These are phyloP conservation scores for Oscheius sp. DNA, from an alignment of 2,888 invertebrate genomes.

Conservation along the genomic window DNA sequence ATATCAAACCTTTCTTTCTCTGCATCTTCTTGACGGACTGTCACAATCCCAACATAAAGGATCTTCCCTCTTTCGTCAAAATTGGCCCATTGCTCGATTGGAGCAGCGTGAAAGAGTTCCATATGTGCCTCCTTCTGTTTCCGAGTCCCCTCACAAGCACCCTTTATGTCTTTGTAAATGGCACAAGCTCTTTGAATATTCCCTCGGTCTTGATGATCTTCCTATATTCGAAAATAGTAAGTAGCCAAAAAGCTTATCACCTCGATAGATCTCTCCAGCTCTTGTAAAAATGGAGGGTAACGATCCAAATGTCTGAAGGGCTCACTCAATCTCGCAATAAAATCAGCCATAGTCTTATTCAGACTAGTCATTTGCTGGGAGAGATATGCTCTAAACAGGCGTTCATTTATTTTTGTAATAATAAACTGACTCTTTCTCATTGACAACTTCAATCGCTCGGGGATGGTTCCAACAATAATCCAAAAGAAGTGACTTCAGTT, in stretches of 20 bases:
- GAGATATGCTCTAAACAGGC: conserved; percentile 6
- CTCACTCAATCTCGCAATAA: conserved; percentile 91
- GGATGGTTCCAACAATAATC: conserved; percentile 93
- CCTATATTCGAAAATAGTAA: conserved; percentile 72
- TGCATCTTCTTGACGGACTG: conserved; percentile 77
- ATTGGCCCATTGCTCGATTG: conserved; percentile 90
- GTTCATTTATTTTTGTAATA: not conserved
- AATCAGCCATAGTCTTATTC: conserved; percentile 86
- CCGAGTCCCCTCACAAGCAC: conserved; percentile 84
- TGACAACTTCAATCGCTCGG: conserved; percentile 88
- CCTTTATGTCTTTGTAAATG: conserved; percentile 92
- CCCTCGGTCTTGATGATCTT: conserved; percentile 91
- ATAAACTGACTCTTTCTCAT: conserved; percentile 83
- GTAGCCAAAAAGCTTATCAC: conserved; percentile 50
- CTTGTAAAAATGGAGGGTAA: conserved; percentile 86
- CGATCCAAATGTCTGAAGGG: conserved; percentile 93
- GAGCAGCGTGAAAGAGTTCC: conserved; percentile 88
- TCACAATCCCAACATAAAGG: conserved; percentile 75
- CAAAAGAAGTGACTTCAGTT: conserved; percentile 82
- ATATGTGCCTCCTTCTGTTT: conserved; percentile 94
- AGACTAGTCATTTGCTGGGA: conserved; percentile 72
- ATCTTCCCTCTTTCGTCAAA: conserved; percentile 76
- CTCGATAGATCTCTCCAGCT: conserved; percentile 92
- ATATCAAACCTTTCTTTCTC: conserved; percentile 73
- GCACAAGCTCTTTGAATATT: conserved; percentile 93